phyloP scores from a whole-genome alignment of 2,888 invertebrate species.

The Ochropleura leucogaster region DNA sequence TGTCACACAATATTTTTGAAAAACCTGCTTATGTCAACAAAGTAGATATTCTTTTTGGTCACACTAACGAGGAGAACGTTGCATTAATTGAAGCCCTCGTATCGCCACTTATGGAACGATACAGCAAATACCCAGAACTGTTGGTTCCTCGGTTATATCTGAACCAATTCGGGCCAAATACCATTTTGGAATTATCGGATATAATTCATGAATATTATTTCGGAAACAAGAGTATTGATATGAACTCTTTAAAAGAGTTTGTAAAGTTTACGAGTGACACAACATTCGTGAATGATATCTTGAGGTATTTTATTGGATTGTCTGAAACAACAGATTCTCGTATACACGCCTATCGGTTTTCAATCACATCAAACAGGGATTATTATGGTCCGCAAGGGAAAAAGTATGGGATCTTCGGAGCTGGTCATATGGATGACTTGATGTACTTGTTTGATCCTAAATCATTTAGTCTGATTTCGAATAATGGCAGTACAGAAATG shows the following conservation, averaged over 20 bases:
- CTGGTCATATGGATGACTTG: constrained; percentile 27
- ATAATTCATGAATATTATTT: constrained; percentile 25
- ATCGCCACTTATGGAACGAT: background rate
- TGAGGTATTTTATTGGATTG: constrained; percentile 9
- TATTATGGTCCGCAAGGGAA: constrained; percentile 11
- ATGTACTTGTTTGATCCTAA: constrained; percentile 20
- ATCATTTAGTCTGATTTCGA: constrained; percentile 4
- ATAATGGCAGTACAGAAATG: constrained; percentile 12
- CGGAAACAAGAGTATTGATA: constrained; percentile 20
- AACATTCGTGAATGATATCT: constrained; percentile 7
- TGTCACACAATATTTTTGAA: constrained; percentile 6
- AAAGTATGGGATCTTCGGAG: constrained; percentile 20
- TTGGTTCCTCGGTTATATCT: constrained; percentile 27
- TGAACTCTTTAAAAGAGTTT: constrained; percentile 18
- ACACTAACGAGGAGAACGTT: constrained; percentile 15
- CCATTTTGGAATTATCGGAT: constrained; percentile 21
- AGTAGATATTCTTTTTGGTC: constrained; percentile 38
- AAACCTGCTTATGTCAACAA: constrained; percentile 9
- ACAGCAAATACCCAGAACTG: constrained; percentile 28
- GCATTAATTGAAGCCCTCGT: background rate
- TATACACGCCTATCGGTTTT: constrained; percentile 26
- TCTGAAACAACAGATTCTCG: background rate
- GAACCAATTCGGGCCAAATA: background rate
- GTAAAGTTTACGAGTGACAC: background rate
- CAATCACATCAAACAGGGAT: constrained; percentile 20